phyloP scores from a whole-genome alignment of 2,888 invertebrate genomes.

The Apamea monoglypha region DNA sequence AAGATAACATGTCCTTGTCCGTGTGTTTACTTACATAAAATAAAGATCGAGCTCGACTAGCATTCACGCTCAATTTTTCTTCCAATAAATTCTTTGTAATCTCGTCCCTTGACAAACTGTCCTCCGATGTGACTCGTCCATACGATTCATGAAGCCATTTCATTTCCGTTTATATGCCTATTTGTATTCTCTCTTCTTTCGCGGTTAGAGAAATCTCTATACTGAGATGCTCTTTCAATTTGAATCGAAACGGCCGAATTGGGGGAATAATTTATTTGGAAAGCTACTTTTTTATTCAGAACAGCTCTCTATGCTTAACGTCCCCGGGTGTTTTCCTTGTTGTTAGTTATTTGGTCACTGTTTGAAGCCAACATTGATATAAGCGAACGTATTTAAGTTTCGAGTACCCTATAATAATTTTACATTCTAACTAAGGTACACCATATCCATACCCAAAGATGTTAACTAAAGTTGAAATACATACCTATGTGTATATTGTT shows the following conservation, averaged over 20 bases:
- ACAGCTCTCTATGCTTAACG: conserved; percentile 80
- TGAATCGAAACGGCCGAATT: conserved; percentile 88
- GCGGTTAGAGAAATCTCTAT: conserved; percentile 88
- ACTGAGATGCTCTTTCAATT: conserved; percentile 88
- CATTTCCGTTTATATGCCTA: conserved; percentile 87
- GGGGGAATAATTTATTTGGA: conserved; percentile 87
- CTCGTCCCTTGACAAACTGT: conserved; percentile 77
- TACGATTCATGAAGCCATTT: conserved; percentile 86
- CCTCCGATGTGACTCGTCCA: conserved; percentile 78
- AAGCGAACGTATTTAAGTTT: conserved; percentile 28
- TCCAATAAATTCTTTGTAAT: conserved; percentile 73
- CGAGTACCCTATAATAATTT: conserved; percentile 48
- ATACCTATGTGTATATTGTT: conserved; percentile 61
- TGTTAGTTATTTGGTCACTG: conserved; percentile 70
- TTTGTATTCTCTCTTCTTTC: conserved; percentile 87
- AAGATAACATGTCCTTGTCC: conserved; percentile 17
- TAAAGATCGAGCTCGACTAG: conserved; percentile 46
- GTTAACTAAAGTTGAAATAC: conserved; percentile 65
- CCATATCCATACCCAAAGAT: conserved; percentile 57
- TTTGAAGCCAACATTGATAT: conserved; percentile 41
- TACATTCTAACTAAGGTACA: conserved; percentile 54
- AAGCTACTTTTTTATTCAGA: conserved; percentile 84
- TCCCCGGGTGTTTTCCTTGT: conserved; percentile 76
- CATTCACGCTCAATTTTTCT: conserved; percentile 59
- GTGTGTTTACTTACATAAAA: conserved; percentile 35